phyloP scores from a whole-genome alignment of 2,797 vertebrate genomes.

The Brachyrhaphis roseni region DNA sequence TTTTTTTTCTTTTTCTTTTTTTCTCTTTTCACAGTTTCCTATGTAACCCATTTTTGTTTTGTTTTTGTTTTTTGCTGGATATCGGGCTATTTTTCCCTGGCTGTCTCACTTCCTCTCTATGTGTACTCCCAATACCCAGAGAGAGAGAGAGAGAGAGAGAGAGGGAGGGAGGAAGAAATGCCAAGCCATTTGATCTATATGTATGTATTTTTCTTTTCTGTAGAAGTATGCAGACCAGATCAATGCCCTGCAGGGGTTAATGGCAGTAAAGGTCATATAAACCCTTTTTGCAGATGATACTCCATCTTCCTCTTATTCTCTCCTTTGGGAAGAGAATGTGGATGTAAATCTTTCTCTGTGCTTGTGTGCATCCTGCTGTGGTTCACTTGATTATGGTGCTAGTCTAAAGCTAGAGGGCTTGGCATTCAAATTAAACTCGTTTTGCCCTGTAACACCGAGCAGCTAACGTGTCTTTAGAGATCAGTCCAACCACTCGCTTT shows the following conservation, averaged over 20 bases:
- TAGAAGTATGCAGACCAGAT: conserved; percentile 37
- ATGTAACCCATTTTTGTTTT: conserved; percentile 55
- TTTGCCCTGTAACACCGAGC: conserved; percentile 58
- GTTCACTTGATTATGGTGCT: conserved; percentile 78
- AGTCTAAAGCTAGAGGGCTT: conserved; percentile 73
- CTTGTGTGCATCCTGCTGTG: conserved; percentile 54
- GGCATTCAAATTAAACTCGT: conserved; percentile 77
- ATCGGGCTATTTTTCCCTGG: conserved; percentile 49
- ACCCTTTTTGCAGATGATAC: conserved; percentile 60
- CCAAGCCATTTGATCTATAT: conserved; percentile 26
- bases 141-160: conserved; percentile 47
- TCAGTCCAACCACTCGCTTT: conserved; percentile 63
- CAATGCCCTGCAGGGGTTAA: conserved; percentile 38
- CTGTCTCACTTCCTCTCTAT: conserved; percentile 55
- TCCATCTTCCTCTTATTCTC: conserved; percentile 46
- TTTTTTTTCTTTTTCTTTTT: conserved; percentile 37
- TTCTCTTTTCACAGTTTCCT: conserved; percentile 51
- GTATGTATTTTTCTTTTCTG: not conserved
- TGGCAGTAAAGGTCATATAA: conserved; percentile 60
- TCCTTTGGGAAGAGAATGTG: conserved; percentile 32
- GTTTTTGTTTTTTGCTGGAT: conserved; percentile 50
- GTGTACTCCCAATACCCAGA: conserved; percentile 51
- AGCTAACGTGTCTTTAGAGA: conserved; percentile 65
- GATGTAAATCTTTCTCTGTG: conserved; percentile 27
- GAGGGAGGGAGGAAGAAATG: conserved; percentile 43